These are phyloP conservation scores for Streblospio benedicti DNA, from an alignment of 1,140 invertebrate species.

Conservation along the genomic window DNA sequence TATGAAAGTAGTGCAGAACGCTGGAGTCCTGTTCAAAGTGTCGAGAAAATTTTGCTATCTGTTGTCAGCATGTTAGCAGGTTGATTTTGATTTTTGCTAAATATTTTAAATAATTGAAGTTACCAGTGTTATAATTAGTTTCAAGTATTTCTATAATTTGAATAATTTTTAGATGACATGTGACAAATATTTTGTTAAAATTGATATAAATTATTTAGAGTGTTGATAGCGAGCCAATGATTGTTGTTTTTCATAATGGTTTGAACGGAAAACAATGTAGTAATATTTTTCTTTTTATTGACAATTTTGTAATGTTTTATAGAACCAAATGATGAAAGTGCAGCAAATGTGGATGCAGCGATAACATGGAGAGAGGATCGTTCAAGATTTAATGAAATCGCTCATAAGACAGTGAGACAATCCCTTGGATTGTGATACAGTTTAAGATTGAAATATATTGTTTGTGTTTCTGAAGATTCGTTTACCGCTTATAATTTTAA, in stretches of 20 bases:
- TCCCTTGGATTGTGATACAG: conserved; percentile 56
- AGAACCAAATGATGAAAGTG: conserved; percentile 99
- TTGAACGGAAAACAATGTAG: no score
- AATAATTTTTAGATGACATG: no score
- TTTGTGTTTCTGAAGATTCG: no score
- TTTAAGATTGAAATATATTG: no score
- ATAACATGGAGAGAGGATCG: conserved; percentile 99
- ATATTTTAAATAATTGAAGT: neutral
- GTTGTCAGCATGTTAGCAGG: conserved; percentile 97
- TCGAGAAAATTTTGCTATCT: conserved; percentile 96
- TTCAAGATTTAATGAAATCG: conserved; percentile 86
- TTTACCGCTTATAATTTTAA: no score
- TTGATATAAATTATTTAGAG: no score
- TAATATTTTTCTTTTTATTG: no score
- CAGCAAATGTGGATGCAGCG: conserved; percentile 97
- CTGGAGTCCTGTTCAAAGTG: conserved; percentile 97
- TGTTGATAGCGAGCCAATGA: no score
- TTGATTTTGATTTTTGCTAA: conserved; percentile 28
- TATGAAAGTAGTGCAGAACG: conserved; percentile 96
- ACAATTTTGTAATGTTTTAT: neutral
- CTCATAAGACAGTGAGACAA: conserved; percentile 81
- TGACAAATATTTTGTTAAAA: no score
- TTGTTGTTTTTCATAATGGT: no score
- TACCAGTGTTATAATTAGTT: no score
- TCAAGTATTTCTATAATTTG: no score